Percentiles rank a stretch among this genome's conserved stretches.
Evolutionary conservation across 92 coral and sea anemone genomes (phyloP).

Genomic region (Parazoanthus swiftii): DNA sequence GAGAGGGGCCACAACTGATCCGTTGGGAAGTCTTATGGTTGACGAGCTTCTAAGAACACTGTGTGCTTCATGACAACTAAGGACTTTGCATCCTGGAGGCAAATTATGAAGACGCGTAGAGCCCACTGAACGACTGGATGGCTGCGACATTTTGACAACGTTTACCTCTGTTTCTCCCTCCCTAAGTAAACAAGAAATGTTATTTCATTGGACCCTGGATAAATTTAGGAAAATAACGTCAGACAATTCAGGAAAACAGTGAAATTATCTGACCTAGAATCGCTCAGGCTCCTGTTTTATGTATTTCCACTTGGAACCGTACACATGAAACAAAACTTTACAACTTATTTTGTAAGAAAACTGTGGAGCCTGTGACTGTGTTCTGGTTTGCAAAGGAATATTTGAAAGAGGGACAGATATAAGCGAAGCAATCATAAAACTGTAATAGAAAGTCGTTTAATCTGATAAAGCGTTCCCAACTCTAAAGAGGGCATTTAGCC

Average conservation of each 20-base stretch:
- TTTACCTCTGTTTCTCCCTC: neutral
- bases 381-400: neutral
- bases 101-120: constrained; percentile 56
- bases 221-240: neutral
- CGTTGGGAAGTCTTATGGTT: constrained; percentile 80
- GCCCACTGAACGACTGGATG: constrained; percentile 36
- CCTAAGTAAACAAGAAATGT: neutral
- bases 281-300: neutral
- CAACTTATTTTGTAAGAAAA: neutral
- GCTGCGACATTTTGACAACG: constrained; percentile 13
- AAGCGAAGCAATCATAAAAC: neutral
- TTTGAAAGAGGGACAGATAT: neutral
- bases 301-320: neutral
- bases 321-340: neutral
- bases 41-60: constrained; percentile 74
- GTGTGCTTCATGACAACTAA: constrained; percentile 77
- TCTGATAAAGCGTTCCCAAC: constrained; percentile 14
- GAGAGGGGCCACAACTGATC: constrained; percentile 77
- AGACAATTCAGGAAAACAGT: neutral
- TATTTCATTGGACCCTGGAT: neutral
- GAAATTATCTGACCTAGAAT: neutral
- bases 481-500: constrained; percentile 28
- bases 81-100: constrained; percentile 85
- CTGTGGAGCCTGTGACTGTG: neutral
- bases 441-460: neutral